Base-by-base conservation (phyloP, 2,113 vertebrate species). In the Microtus montanus region DNA sequence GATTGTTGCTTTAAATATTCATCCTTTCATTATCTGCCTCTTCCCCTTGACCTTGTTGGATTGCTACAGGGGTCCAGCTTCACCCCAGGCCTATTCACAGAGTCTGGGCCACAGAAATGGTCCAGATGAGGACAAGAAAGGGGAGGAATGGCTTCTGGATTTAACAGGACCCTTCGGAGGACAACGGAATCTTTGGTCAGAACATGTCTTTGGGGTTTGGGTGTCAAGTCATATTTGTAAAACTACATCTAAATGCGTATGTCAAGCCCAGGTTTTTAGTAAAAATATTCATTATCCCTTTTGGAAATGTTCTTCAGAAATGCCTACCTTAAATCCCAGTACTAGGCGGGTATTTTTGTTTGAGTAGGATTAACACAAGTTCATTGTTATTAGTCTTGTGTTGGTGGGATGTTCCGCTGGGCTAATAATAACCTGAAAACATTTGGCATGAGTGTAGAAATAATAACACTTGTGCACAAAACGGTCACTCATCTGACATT, bases 251-350 rank as follows among this genome's bases (percentile, higher is more conserved):
- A 35, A 79, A 79, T 94, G 58, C 1, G 7, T 89, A 30, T 9
- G 44, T 17, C 26, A 58, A 92, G 15, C 79, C 5, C 22, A 93
- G 73, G 14, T 24, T 92, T 79, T 90, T 54, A 74, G 75, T n/a
- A 44, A 88, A 74, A 74, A 26, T 20, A 33, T 77, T 92, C 44
- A 24, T 75, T 79, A 47, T 4, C 44, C 44, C 15, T 28, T 77
- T 54, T 91, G 78, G 66, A 95, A 92, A 78, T 9, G 10, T 13
- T 7, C 41, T 89, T 89, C 63, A 61, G 85, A 90, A 91, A 64
- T 11, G 41, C 10, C 70, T 78, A 12, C 78, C 44, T 78, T 87
- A 61, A 44, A 24, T 61, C n/a, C 49, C 63, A 80, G 41, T 64
- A 19, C 35, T 84, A 35, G 38, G 19, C 35, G 64, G 64, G n/a